These are phyloP conservation scores for Acronicta leporina DNA, from an alignment of 2,888 invertebrate genomes.

Conservation along the genomic window DNA sequence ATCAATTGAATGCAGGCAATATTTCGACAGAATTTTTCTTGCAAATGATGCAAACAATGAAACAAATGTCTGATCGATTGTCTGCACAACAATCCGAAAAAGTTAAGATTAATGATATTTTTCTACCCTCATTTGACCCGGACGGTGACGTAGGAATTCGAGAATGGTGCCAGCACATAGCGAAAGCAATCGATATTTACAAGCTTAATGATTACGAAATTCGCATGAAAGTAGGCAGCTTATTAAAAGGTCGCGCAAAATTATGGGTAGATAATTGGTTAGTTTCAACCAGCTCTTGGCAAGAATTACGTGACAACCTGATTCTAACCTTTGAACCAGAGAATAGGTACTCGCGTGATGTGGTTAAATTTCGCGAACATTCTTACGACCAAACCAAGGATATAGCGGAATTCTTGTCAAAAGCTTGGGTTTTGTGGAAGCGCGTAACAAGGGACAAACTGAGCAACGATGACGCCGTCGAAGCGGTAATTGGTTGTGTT, in stretches of 20 bases:
- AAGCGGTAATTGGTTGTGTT: slow-evolving; percentile 58
- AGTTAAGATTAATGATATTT: slow-evolving; percentile 51
- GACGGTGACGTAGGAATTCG: slow-evolving; percentile 50
- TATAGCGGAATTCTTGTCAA: slow-evolving; percentile 55
- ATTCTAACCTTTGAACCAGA: slow-evolving; percentile 57
- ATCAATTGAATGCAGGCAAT: no score
- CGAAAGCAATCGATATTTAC: slow-evolving; percentile 43
- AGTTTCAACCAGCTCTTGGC: slow-evolving; percentile 53
- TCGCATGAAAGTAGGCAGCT: slow-evolving; percentile 53
- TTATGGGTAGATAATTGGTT: slow-evolving; percentile 58
- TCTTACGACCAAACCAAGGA: slow-evolving; percentile 50
- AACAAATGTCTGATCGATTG: slow-evolving; percentile 52
- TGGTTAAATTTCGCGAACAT: slow-evolving; percentile 55
- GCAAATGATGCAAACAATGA: slow-evolving; percentile 20
- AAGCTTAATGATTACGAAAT: slow-evolving; percentile 54
- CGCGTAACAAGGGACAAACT: slow-evolving; percentile 53
- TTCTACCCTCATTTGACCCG: slow-evolving; percentile 56
- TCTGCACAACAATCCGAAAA: slow-evolving; percentile 15
- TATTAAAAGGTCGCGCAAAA: slow-evolving; percentile 57
- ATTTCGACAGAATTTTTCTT: slow-evolving; percentile 4
- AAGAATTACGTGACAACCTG: slow-evolving; percentile 37
- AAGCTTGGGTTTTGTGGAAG: slow-evolving; percentile 56
- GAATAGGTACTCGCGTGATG: slow-evolving; percentile 57
- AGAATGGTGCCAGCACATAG: slow-evolving; percentile 55
- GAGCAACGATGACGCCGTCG: slow-evolving; percentile 49